A percentile compares a stretch with the other conserved stretches of the same genome.
These are phyloP conservation scores for Conger conger DNA, from an alignment of 2,113 vertebrate genomes.

Conservation along the genomic window DNA sequence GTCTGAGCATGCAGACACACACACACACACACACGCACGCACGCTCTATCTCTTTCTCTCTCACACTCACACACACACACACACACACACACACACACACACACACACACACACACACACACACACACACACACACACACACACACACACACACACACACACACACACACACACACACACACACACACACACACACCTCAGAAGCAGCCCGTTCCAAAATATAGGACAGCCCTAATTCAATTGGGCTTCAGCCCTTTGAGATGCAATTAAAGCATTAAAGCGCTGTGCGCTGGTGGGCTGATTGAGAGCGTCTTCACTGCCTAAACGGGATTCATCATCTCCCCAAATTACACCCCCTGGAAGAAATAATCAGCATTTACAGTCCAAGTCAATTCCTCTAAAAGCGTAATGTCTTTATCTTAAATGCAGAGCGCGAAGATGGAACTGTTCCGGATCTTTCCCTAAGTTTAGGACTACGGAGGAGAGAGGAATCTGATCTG, in stretches of 20 bases:
- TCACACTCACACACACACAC: too few species aligned
- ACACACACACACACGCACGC: too few species aligned
- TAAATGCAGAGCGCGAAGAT: background rate
- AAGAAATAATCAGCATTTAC: slow-evolving; percentile 12
- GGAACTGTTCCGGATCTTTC: background rate
- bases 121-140: slow-evolving; percentile 12
- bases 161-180: slow-evolving; percentile 29
- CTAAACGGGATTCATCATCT: slow-evolving; percentile 77
- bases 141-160: slow-evolving; percentile 17
- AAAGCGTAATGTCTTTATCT: slow-evolving; percentile 14
- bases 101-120: slow-evolving; percentile 7
- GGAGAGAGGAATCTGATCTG: background rate
- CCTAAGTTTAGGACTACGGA: background rate
- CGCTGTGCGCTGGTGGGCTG: slow-evolving; percentile 70
- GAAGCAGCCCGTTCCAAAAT: slow-evolving; percentile 48
- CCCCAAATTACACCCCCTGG: slow-evolving; percentile 47
- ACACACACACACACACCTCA: slow-evolving; percentile 33
- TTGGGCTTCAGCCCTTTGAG: slow-evolving; percentile 73
- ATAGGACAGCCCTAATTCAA: slow-evolving; percentile 76
- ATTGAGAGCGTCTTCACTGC: slow-evolving; percentile 72
- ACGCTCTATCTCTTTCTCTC: too few species aligned
- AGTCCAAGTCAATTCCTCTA: background rate
- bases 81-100: background rate
- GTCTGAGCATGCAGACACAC: slow-evolving; percentile 20
- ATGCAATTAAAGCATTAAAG: slow-evolving; percentile 78